A percentile compares a stretch with the other conserved stretches of the same genome.
Evolutionary conservation across 2,797 vertebrate genomes (phyloP).

Genomic region (Microchirus variegatus): DNA sequence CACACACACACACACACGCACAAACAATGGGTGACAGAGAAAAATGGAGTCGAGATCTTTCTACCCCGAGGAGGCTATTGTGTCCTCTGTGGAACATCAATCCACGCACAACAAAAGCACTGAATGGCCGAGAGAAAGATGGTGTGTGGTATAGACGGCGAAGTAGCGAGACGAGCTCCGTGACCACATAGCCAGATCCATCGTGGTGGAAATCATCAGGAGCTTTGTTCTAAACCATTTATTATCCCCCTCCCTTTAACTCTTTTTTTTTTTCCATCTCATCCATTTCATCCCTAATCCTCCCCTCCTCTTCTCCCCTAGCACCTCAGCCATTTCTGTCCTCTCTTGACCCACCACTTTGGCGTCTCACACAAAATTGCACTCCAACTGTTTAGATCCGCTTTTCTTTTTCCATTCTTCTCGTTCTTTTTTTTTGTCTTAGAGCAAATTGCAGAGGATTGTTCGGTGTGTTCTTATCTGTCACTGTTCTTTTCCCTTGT

Average conservation of each 20-base stretch:
- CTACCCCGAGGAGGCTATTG: constrained; percentile 22
- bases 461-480: constrained; percentile 25
- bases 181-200: constrained; percentile 37
- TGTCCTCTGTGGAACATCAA: constrained; percentile 30
- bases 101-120: constrained; percentile 14
- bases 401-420: constrained; percentile 1
- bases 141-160: background rate
- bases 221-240: constrained; percentile 3
- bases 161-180: constrained; percentile 14
- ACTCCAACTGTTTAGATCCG: background rate
- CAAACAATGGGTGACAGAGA: constrained; percentile 19
- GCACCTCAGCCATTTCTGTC: background rate
- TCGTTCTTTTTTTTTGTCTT: constrained; percentile 14
- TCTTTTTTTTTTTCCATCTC: constrained; percentile 7
- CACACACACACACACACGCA: background rate
- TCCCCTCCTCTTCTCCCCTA: background rate
- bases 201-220: constrained; percentile 42
- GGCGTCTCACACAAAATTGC: background rate
- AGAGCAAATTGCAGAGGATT: constrained; percentile 12
- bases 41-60: constrained; percentile 20
- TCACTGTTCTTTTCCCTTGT: constrained; percentile 15
- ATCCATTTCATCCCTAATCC: constrained; percentile 34
- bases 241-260: constrained; percentile 12
- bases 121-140: background rate
- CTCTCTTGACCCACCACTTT: background rate